phyloP scores from a whole-genome alignment of 2,797 vertebrate species.

The Bovichtus diacanthus region DNA sequence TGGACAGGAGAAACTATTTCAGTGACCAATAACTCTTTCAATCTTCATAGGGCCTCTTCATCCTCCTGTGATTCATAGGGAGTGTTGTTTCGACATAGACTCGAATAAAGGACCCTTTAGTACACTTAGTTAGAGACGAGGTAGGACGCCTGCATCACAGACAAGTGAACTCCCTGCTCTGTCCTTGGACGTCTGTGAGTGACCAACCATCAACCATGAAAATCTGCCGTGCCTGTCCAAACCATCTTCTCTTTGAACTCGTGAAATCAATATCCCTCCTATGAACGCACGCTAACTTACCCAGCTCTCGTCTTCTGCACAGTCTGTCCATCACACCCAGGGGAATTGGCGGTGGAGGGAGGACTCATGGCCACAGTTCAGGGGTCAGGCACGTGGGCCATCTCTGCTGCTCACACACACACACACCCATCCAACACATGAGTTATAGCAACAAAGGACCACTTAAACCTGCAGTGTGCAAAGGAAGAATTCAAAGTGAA shows the following conservation, averaged over 20 bases:
- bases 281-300: slow-evolving; percentile 14
- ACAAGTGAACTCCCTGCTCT: slow-evolving; percentile 37
- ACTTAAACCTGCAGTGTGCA: not conserved
- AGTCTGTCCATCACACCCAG: slow-evolving; percentile 32
- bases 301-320: slow-evolving; percentile 8
- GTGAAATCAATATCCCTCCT: slow-evolving; percentile 38
- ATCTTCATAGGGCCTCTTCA: not conserved
- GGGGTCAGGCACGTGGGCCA: slow-evolving; percentile 41
- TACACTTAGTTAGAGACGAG: slow-evolving; percentile 11
- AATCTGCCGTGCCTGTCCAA: slow-evolving; percentile 21
- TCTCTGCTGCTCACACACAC: slow-evolving; percentile 22
- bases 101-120: not conserved
- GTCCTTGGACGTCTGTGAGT: slow-evolving; percentile 52
- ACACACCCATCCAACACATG: not conserved
- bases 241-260: slow-evolving; percentile 53
- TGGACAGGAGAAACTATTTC: not conserved
- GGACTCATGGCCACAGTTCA: slow-evolving; percentile 35
- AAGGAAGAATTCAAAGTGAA: not conserved
- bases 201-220: slow-evolving; percentile 57
- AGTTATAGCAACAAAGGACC: not conserved
- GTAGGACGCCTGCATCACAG: slow-evolving; percentile 40
- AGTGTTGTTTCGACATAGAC: not conserved
- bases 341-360: slow-evolving; percentile 13
- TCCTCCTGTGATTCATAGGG: no score
- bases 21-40: not conserved